Evolutionary conservation across 1,140 invertebrate species (phyloP), one percentile per base, ranked within the genome.

Genomic region (Brachystomella parvula): DNA sequence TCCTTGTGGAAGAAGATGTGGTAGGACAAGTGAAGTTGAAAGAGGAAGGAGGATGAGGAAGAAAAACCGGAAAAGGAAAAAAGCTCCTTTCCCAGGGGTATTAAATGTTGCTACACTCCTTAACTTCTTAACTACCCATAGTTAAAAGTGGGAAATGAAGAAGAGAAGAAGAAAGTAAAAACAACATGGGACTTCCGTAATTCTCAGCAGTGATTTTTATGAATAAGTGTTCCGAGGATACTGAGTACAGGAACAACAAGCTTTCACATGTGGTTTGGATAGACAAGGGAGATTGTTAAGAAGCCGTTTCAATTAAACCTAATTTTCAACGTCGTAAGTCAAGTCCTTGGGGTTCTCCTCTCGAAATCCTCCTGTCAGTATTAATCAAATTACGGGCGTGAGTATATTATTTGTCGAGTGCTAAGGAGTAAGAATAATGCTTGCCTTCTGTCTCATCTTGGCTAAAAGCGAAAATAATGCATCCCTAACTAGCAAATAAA

Each of bases 281-380:
- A 21, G n/a, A 21, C 53, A 6, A 19, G 35, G 35, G 35, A 39
- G 24, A 44, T 59, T 28, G 53, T 68, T 64, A 61, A 61, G 59
- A 9, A 21, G 44, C 57, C 30, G n/a, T n/a, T 32, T 47, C 53
- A 68, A 72, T 73, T 73, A 70, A 28, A n/a, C 61, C 68, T 70
- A 70, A 73, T 73, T 63, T 65, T 65, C 64, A 44, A 44, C 47
- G 63, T 65, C 71, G 65, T 73, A 73, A 62, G 66, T 73, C 71
- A 73, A 65, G 61, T 28, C 49, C n/a, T n/a, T n/a, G n/a, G n/a
- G n/a, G 57, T 21, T 19, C 33, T 17, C 28, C 33, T 58, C 24
- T 39, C 33, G 53, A 53, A 15, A 19, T 6, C 15, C 6, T 39
- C 35, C 35, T 39, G 19, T 19, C 35, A 6, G 6, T 19, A 39